Conservation (phyloP, 37 sponge, comb jelly and placozoan species). For the Theonella swinhoei region DNA sequence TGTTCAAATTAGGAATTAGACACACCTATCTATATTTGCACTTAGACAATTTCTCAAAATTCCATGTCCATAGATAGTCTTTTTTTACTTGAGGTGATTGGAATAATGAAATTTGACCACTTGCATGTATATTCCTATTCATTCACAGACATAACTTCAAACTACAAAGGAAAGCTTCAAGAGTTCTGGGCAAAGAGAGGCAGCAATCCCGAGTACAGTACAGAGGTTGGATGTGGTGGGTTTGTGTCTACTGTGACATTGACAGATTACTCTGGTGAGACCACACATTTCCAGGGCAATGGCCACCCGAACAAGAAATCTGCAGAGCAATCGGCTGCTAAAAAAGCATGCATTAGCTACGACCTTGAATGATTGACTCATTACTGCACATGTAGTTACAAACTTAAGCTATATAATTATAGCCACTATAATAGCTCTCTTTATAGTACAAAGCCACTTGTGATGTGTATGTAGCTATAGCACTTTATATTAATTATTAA, state of each 20-base stretch:
- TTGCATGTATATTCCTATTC: too few species aligned
- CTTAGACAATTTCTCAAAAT: too few species aligned
- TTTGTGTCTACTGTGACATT: constrained; percentile 20
- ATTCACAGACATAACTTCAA: not conserved
- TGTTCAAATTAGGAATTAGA: too few species aligned
- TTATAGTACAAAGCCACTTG: not conserved
- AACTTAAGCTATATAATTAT: not conserved
- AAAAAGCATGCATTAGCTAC: constrained; percentile 20
- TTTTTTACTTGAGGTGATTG: too few species aligned
- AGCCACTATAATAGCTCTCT: not conserved
- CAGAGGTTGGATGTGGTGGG: constrained; percentile 16
- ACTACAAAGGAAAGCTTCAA: constrained; percentile 63
- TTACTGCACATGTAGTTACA: not conserved
- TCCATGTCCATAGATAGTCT: too few species aligned
- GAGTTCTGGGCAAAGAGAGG: constrained; percentile 49
- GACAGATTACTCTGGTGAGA: not conserved
- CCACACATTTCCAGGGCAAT: not conserved
- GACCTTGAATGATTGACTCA: constrained; percentile 11
- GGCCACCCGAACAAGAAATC: constrained; percentile 30
- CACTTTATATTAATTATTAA: too few species aligned
- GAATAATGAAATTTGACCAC: not conserved
- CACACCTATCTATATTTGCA: too few species aligned
- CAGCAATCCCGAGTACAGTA: constrained; percentile 33
- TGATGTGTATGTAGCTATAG: too few species aligned
- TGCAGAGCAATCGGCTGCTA: constrained; percentile 46